Evolutionary conservation across 30 jellyfish, hydroid and myxozoan genomes (phyloP), one percentile per base, ranked within the genome.

Genomic region (Pseudorhiza aurosa): DNA sequence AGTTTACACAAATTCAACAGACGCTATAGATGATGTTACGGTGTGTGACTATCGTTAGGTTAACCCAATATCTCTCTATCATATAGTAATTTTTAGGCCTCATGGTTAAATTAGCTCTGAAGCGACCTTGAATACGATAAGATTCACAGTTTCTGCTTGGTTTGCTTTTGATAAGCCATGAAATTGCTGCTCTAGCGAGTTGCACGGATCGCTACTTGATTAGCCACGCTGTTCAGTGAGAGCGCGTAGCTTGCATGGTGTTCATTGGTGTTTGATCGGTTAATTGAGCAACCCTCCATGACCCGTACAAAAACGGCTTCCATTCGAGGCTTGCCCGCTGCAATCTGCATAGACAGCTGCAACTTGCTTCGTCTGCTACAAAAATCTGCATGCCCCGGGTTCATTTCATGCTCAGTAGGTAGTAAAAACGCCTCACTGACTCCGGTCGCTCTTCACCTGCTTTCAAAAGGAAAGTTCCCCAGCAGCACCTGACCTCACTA

Each of bases 201-300:
- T 64, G 77, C 77, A 64, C 77, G 77, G 77, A 12, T 33, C 60
- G 24, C 22, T 64, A 42, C 77, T 64, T 53, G 36, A 53, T 53
- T 53, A 53, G 67, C 24, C 24, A 53, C 22, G 5, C 67, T 53
- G 67, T 10, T 53, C 67, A 53, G 9, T 53, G 67, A 15, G n/a
- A n/a, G 67, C 36, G 22, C 24, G 5, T 22, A 53, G 35, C 67
- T 53, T 53, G 32, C 67, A 7, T 53, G 6, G 67, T 2, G 12
- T 19, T 8, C 67, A 21, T 18, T 9, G 24, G 24, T 53, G 67
- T 10, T 53, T 53, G 36, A 36, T 19, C 24, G 4, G 67, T 2
- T 53, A 53, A 53, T 53, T 53, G 67, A 36, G 19, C 67, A 53
- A 21, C 18, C 12, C 18, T 47, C 18, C 62, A 5, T 47, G 62